Evolutionary conservation across 2,888 invertebrate genomes (phyloP).

Genomic region (Gryllus longicercus): DNA sequence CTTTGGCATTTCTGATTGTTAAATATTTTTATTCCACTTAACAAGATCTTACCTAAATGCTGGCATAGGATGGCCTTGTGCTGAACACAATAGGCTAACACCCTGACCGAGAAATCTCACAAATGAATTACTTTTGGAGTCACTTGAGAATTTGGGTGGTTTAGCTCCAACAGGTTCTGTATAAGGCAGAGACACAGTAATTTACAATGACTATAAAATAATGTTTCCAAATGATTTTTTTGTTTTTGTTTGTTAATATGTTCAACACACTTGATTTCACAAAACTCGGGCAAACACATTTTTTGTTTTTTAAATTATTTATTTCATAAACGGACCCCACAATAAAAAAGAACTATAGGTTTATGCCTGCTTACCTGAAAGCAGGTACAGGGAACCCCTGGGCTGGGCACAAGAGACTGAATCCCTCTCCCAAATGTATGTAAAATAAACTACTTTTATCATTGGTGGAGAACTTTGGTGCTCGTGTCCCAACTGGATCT

Average conservation of each 20-base stretch:
- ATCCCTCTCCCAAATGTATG: slow-evolving; percentile 39
- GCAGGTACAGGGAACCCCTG: slow-evolving; percentile 58
- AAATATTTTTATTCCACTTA: too few species aligned
- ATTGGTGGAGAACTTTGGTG: slow-evolving; percentile 64
- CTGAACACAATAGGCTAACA: slow-evolving; percentile 67
- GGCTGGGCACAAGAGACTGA: slow-evolving; percentile 53
- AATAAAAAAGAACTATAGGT: too few species aligned
- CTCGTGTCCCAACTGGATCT: slow-evolving; percentile 68
- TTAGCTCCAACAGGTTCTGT: slow-evolving; percentile 62
- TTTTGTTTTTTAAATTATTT: too few species aligned
- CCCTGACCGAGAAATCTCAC: slow-evolving; percentile 46
- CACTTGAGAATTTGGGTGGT: slow-evolving; percentile 59
- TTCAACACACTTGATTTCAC: too few species aligned
- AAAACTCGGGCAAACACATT: too few species aligned
- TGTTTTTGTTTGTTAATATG: too few species aligned
- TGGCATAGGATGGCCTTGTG: slow-evolving; percentile 55
- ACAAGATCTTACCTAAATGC: slow-evolving; percentile 25
- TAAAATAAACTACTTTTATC: slow-evolving; percentile 40
- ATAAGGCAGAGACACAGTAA: slow-evolving; percentile 34
- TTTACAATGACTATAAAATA: background rate
- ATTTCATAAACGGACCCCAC: too few species aligned
- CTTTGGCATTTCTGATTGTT: too few species aligned
- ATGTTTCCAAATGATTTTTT: too few species aligned
- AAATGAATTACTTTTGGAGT: slow-evolving; percentile 54
- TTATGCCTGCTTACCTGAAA: slow-evolving; percentile 48